These are phyloP conservation scores for Callyntrura sp. DNA, from an alignment of 2,888 invertebrate genomes.

Conservation along the genomic window DNA sequence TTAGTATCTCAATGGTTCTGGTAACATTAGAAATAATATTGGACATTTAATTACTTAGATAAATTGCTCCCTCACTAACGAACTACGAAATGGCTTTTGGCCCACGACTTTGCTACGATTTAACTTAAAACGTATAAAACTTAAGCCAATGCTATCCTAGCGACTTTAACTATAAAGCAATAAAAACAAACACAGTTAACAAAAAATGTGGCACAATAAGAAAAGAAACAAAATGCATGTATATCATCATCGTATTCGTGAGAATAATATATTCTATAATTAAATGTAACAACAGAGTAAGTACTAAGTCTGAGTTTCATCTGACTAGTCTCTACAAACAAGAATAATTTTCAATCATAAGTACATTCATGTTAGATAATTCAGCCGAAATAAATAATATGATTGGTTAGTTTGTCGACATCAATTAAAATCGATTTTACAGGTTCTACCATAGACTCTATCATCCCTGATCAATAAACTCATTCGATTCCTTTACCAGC, in stretches of 20 bases:
- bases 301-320: conserved; percentile 62
- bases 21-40: conserved; percentile 15
- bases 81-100: not conserved
- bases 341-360: conserved; percentile 11
- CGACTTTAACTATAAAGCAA: conserved; percentile 5
- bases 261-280: not conserved
- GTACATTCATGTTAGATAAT: not conserved
- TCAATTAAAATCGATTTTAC: not conserved
- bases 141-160: not conserved
- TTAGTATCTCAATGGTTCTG: conserved; percentile 10
- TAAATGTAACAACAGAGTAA: conserved; percentile 36
- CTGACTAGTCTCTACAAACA: conserved; percentile 58
- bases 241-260: not conserved
- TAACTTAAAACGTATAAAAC: not conserved
- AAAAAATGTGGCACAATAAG: conserved; percentile 33
- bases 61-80: not conserved
- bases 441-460: not conserved
- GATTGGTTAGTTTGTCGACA: not conserved
- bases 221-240: conserved; percentile 36
- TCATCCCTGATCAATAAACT: not conserved
- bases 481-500: too few species aligned
- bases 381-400: not conserved
- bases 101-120: not conserved
- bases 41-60: not conserved
- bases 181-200: not conserved